Base-by-base conservation (phyloP, 2,888 invertebrate genomes). In the Netelia melanura region DNA sequence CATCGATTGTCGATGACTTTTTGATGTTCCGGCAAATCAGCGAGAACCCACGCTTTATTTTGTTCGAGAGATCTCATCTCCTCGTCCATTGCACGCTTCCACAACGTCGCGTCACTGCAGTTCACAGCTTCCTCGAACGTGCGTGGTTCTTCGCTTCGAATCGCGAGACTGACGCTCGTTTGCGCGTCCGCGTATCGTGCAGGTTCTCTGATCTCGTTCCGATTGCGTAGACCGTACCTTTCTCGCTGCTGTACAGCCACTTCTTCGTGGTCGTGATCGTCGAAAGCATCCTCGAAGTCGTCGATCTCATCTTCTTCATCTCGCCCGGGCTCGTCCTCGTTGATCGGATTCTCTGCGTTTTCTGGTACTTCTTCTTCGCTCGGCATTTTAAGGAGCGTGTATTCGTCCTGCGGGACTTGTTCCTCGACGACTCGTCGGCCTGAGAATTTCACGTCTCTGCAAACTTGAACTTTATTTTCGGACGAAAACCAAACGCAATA, bases 1-100 rank as follows among this genome's bases (percentile, higher is more conserved):
- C 89, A 90, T 43, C 61, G 70, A 71, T 81, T 62, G 23, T 83
- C 64, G 14, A 88, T 81, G 1, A 83, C 84, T 43, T 86, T 83
- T 21, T 77, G 64, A n/a, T 72, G 14, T 6, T 23, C 52, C 30
- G 65, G 83, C 23, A 62, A 10, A 14, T 68, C 0, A 17, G 64
- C 23, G 14, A 83, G 74, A 72, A n/a, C 78, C 81, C 83, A 81
- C 6, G 83, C 83, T 52, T 58, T n/a, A 52, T 83, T 83, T 10
- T 76, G 30, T 9, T 78, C 56, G 48, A 48, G 9, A 11, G 10
- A 48, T 48, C 48, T 83, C 79, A 79, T 79, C 21, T 79, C 79
- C 0, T 79, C 74, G n/a, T 83, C 71, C 71, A 82, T 82, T 1
- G 82, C 82, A 3, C 17, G 70, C 23, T 52, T 48, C 77, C 70